phyloP scores from a whole-genome alignment of 2,797 vertebrate species.

The Adrianichthys oophorus region DNA sequence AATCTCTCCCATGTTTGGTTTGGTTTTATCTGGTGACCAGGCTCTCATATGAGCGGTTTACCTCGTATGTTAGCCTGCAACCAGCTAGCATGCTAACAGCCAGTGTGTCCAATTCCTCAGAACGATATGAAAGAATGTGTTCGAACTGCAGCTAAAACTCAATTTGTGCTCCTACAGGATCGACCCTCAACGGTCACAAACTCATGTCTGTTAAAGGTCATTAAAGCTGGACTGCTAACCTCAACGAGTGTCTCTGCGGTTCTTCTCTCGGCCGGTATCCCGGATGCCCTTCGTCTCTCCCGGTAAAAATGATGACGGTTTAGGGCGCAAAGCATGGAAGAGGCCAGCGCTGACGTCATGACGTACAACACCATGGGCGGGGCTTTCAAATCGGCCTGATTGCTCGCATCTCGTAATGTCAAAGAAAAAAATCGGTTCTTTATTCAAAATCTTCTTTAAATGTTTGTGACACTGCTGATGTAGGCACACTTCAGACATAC shows the following conservation, averaged over 20 bases:
- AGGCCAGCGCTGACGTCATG: constrained; percentile 29
- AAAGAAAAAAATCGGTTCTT: no score
- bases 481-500: no score
- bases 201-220: rapidly evolving
- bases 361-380: neutral
- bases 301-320: constrained; percentile 58
- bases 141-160: neutral
- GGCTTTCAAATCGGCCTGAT: neutral
- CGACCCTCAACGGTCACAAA: neutral
- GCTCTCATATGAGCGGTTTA: neutral
- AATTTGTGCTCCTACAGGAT: rapidly evolving
- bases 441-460: no score
- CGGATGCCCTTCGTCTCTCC: constrained; percentile 66
- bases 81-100: constrained; percentile 47
- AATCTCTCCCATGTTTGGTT: neutral
- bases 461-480: no score
- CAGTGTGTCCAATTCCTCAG: constrained; percentile 6
- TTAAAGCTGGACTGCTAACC: constrained; percentile 29
- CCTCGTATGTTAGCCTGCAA: constrained; percentile 19
- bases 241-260: constrained; percentile 19
- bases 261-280: constrained; percentile 35
- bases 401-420: no score
- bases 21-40: neutral
- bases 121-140: neutral
- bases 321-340: constrained; percentile 11